phyloP scores from a whole-genome alignment of 1,140 invertebrate species.

The Planococcus citri region DNA sequence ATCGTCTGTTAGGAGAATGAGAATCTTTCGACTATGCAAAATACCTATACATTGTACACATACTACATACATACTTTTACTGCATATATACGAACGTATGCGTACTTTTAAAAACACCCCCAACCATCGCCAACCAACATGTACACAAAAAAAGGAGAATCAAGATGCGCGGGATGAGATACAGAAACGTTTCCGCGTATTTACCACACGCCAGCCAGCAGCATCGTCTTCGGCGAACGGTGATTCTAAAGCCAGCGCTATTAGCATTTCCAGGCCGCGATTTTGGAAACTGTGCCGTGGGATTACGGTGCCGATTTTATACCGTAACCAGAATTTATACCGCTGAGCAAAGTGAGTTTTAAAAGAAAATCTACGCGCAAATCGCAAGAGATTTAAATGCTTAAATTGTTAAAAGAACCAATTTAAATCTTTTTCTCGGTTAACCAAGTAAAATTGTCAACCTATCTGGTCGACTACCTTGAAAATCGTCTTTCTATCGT shows the following conservation, averaged over 20 bases:
- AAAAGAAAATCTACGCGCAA: not conserved
- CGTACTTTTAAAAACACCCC: too few relatives aligned
- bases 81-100: too few relatives aligned
- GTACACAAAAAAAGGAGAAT: too few relatives aligned
- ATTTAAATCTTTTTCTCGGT: not conserved
- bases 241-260: not conserved
- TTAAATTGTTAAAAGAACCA: constrained; percentile 8
- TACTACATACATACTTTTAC: too few relatives aligned
- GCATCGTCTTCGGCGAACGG: too few relatives aligned
- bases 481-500: not conserved
- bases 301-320: constrained; percentile 6
- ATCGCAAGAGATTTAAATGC: constrained; percentile 7
- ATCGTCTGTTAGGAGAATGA: too few relatives aligned
- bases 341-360: not conserved
- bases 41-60: too few relatives aligned
- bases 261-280: not conserved
- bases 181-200: not conserved
- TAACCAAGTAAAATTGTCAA: not conserved
- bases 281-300: not conserved
- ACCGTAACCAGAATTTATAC: not conserved
- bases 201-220: too few relatives aligned
- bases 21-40: too few relatives aligned
- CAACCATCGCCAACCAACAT: too few relatives aligned
- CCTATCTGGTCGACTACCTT: not conserved
- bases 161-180: too few relatives aligned